phyloP scores from a whole-genome alignment of 2,113 vertebrate genomes.

The Chloroceryle aenea region DNA sequence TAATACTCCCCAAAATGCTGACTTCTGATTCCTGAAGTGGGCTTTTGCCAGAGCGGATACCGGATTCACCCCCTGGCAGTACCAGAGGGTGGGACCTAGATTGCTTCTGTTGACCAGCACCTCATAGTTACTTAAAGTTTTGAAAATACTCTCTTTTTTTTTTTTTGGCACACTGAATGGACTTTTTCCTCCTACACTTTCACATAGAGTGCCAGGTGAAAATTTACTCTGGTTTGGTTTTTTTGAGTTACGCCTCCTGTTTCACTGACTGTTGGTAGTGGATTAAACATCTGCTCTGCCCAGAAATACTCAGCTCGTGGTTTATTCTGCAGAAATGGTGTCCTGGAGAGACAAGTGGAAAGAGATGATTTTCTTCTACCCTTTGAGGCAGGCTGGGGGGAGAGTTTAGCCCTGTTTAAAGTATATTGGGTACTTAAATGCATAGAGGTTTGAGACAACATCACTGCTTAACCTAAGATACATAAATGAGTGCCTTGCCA shows the following conservation, averaged over 20 bases:
- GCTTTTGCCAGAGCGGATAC: background rate
- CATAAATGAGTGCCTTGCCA: background rate
- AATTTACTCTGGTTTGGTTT: background rate
- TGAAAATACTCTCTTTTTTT: background rate
- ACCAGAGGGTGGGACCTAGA: background rate
- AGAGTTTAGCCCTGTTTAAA: background rate
- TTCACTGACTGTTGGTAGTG: background rate
- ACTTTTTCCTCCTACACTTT: background rate
- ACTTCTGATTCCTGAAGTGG: background rate
- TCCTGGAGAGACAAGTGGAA: background rate
- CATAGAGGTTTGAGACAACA: background rate
- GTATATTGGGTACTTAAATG: background rate
- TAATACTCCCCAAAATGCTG: background rate
- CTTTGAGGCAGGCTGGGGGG: too few relatives aligned
- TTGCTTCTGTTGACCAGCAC: background rate
- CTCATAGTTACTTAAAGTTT: background rate
- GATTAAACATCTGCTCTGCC: background rate
- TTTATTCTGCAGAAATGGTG: background rate
- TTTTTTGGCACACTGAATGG: background rate
- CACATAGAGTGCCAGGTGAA: background rate
- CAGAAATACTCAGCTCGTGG: background rate
- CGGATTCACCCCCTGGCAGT: fast-evolving
- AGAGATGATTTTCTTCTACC: background rate
- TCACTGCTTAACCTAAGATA: background rate
- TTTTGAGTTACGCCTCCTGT: background rate